Evolutionary conservation across 2,113 vertebrate genomes (phyloP).

Genomic region (Neoarius graeffei): DNA sequence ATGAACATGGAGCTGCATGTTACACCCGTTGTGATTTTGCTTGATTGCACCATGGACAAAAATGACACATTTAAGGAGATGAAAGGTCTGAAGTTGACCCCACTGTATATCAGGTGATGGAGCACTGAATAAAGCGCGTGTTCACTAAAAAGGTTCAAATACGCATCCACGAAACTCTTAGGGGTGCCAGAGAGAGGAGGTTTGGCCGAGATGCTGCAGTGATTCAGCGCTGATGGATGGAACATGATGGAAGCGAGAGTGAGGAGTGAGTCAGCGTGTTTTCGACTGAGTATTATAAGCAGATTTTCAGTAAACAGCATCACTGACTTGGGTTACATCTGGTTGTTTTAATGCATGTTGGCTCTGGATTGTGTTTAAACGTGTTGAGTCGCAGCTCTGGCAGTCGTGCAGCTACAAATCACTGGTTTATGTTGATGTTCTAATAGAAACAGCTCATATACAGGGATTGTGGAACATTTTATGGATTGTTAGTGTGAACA

Average conservation of each 20-base stretch:
- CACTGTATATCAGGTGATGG: background rate
- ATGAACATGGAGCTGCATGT: too few relatives aligned
- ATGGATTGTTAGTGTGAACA: too few relatives aligned
- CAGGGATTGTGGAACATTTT: too few relatives aligned
- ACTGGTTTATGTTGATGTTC: too few relatives aligned
- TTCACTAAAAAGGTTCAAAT: background rate
- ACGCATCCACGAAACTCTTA: background rate
- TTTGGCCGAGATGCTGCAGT: background rate
- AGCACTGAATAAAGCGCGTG: background rate
- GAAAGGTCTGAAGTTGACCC: too few relatives aligned
- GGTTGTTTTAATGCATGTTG: background rate
- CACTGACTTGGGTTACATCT: background rate
- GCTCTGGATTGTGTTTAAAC: background rate
- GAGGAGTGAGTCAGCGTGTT: background rate
- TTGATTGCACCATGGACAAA: too few relatives aligned
- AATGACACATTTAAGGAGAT: too few relatives aligned
- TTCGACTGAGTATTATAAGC: background rate
- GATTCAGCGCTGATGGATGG: background rate
- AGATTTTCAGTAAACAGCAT: background rate
- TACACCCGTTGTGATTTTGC: too few relatives aligned
- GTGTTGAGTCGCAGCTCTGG: too few relatives aligned
- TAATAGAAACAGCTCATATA: too few relatives aligned
- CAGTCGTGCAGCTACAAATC: too few relatives aligned
- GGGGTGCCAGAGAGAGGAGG: background rate
- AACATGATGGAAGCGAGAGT: background rate